Percentiles rank a stretch among this genome's conserved stretches.
Evolutionary conservation across 2,888 invertebrate species (phyloP).

Genomic region (Sylvicola cinctus): DNA sequence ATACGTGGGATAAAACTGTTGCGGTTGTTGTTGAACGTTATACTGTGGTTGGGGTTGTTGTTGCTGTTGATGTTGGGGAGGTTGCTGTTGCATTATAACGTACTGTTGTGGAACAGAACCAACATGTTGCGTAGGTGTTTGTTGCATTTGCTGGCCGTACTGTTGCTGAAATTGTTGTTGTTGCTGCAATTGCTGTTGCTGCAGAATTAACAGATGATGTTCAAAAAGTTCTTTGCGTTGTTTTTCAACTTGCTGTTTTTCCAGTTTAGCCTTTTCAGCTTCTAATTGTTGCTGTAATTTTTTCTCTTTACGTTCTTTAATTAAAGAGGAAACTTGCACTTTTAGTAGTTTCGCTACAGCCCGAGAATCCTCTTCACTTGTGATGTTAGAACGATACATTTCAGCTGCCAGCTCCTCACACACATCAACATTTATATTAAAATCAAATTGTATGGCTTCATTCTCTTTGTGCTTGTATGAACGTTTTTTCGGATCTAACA

Average conservation of each 20-base stretch:
- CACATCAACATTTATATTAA: constrained; percentile 77
- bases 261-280: constrained; percentile 26
- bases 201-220: constrained; percentile 14
- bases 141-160: not conserved
- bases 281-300: constrained; percentile 38
- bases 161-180: constrained; percentile 8
- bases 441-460: constrained; percentile 98
- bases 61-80: constrained; percentile 10
- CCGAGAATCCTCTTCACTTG: constrained; percentile 86
- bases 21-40: constrained; percentile 10
- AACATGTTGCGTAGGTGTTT: constrained; percentile 1
- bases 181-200: constrained; percentile 12
- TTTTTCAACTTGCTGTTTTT: constrained; percentile 19
- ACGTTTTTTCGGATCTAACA: constrained; percentile 91
- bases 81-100: too few relatives aligned
- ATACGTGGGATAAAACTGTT: constrained; percentile 5
- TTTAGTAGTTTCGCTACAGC: constrained; percentile 80
- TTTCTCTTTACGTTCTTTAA: constrained; percentile 37
- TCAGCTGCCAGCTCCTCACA: constrained; percentile 87
- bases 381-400: constrained; percentile 86
- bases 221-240: constrained; percentile 31
- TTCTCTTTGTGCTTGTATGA: constrained; percentile 96
- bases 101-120: not conserved
- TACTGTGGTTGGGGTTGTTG: constrained; percentile 11
- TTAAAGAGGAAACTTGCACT: constrained; percentile 38